Base-by-base conservation (phyloP, 2,888 invertebrate genomes). In the Pardosa pseudoannulata region DNA sequence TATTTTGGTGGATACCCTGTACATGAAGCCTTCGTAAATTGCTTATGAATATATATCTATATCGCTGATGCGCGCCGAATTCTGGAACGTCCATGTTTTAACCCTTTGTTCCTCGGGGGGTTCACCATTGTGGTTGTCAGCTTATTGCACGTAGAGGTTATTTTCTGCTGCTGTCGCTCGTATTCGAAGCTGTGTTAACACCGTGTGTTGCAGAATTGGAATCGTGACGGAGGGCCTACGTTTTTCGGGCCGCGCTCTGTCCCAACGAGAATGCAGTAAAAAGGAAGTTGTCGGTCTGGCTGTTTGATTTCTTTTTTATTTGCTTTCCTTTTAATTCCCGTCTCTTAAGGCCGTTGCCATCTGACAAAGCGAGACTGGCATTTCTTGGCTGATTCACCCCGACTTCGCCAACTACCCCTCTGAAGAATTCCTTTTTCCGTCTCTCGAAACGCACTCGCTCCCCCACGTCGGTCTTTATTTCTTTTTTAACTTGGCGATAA, bases 291-390 rank as follows among this genome's bases (percentile, higher is more conserved):
- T 56, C 56, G 56, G 56, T 23, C 56, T 56, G 23, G 56, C 23
- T n/a, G 23, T 56, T 56, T n/a, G 3, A n/a, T 36, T n/a, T 36
- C 36, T 9, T 23, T n/a, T 56, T 56, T 11, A 23, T 23, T 56
- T 56, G 5, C 23, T 46, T 46, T 46, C 16, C 56, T 56, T 56
- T 56, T 56, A 56, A 56, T 56, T 56, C 56, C 56, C 23, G 23
- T 23, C 23, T 56, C 6, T 23, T 19, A 56, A 56, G 56, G 23
- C 1, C 56, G 56, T 56, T 56, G 56, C 56, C 56, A 56, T 56
- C 19, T 16, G 56, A 23, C 3, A 56, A 56, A 56, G 11, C 1
- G 23, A 3, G 36, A 36, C 36, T 7, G 36, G 9, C 36, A 36
- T 5, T 36, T 36, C 36, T 1, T 23, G 23, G 19, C 23, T 56